Evolutionary conservation across 1,140 invertebrate species (phyloP), one percentile per base, ranked within the genome.

Genomic region (Sycophaga agraensis): DNA sequence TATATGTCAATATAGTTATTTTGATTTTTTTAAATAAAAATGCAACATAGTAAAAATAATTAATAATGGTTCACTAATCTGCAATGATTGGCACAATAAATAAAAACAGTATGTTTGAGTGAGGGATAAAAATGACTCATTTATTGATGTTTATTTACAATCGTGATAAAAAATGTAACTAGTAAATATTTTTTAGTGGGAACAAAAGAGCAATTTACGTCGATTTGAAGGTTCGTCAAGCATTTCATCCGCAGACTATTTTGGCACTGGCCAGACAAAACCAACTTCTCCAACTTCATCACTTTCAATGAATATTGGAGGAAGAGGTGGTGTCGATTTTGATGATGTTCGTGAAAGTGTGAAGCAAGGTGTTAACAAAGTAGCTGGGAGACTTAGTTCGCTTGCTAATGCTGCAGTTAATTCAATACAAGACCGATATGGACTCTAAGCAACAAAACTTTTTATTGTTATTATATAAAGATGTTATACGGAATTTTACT

Each of bases 331-430:
- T 37, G 74, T 82, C 0, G 86, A 95, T 77, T 84, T 99, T 46
- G 92, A 97, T 65, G 96, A 98, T 73, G 94, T 99, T 0, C 93
- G 92, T 75, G 97, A 99, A 81, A 95, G 94, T 68, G 94, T 99
- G 7, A 88, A 90, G 68, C 92, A 96, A 79, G 96, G 97, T 55
- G 96, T 99, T 31, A 94, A 91, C 57, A 97, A 96, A 84, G 96
- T 99, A 59, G 96, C 97, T 28, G 96, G 93, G 5, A 90, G 91
- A 72, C 79, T 99, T 12, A 97, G 96, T 68, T 94, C 89, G 60
- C 81, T 99, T 59, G 95, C 96, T 54, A 97, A 92, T 82, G 94
- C 94, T 66, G 90, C 98, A 3, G 95, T 98, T 84, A 90, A 88
- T 58, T 94, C 92, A 64, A 84, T 97, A 73, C 94, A 97, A 85